phyloP scores from a whole-genome alignment of 2,113 vertebrate species.

The Sapajus apella region DNA sequence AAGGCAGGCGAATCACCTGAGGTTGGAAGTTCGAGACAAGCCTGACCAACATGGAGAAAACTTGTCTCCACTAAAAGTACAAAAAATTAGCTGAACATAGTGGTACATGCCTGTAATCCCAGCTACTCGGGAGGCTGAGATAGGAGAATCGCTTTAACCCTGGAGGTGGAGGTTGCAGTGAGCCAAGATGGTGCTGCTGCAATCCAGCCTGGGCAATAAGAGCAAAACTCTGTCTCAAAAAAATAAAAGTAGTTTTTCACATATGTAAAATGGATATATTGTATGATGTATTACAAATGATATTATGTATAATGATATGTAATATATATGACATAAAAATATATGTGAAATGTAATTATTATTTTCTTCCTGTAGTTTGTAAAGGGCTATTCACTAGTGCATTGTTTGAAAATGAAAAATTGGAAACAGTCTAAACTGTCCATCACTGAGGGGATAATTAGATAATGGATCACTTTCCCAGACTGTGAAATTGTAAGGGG shows the following conservation, averaged over 20 bases:
- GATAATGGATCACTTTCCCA: background rate
- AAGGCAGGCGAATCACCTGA: too few relatives aligned
- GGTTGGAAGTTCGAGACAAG: too few relatives aligned
- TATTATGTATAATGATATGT: background rate
- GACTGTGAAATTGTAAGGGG: background rate
- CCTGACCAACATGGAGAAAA: too few relatives aligned
- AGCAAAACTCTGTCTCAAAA: too few relatives aligned
- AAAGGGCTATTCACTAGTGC: background rate
- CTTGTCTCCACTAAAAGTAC: too few relatives aligned
- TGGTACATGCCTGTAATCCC: too few relatives aligned
- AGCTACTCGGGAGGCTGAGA: too few relatives aligned
- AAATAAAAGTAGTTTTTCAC: background rate
- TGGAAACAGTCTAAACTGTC: background rate
- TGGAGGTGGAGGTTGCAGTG: too few relatives aligned
- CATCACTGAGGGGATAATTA: fast-evolving
- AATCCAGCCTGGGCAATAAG: too few relatives aligned
- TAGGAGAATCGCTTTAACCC: too few relatives aligned
- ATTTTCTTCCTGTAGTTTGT: background rate
- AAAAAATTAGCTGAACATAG: too few relatives aligned
- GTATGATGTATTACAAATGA: background rate
- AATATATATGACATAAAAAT: background rate
- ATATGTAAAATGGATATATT: background rate
- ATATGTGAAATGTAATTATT: background rate
- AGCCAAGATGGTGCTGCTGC: too few relatives aligned
- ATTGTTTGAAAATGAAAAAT: background rate